Evolutionary conservation across 1,140 invertebrate species (phyloP), one percentile per base, ranked within the genome.

Genomic region (Phymorhynchus buccinoides): DNA sequence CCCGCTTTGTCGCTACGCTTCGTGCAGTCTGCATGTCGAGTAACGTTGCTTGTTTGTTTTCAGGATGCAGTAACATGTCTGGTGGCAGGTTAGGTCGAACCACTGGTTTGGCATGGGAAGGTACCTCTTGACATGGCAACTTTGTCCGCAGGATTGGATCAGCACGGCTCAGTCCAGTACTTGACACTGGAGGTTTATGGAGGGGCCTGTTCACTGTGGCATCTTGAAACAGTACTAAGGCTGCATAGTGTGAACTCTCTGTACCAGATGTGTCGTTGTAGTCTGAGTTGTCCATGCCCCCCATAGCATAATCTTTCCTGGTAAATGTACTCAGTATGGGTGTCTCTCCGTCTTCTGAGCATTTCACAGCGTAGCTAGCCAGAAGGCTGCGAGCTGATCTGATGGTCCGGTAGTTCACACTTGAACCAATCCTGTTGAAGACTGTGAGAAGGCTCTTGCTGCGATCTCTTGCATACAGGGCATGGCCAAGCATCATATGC

Each of bases 151-250:
- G 62, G n/a, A 68, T n/a, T 68, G 62, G 62, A 9, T 68, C 62
- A 68, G 62, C 4, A 68, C 22, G 62, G 62, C 62, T 68, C 30
- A 68, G 62, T 68, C 62, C 62, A 27, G 62, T 68, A 68, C 62
- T n/a, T 68, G 62, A 68, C n/a, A 68, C 62, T 68, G 62, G n/a
- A n/a, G 62, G 62, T 27, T 68, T 68, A 16, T 68, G 62, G 4
- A 4, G 22, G 62, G 62, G 62, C 62, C n/a, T 68, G 62, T n/a
- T 68, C 62, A 30, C 62, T 68, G 62, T 68, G 62, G 62, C 62
- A 68, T 68, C 62, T 68, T 68, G 62, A n/a, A 68, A 68, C 62
- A 68, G 62, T n/a, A 68, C 62, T n/a, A 68, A 68, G n/a, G 62
- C 62, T 4, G 62, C 62, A 68, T 68, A 68, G 4, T 68, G 62